phyloP scores from a whole-genome alignment of 1,140 invertebrate species.

The Rhysida immarginata region DNA sequence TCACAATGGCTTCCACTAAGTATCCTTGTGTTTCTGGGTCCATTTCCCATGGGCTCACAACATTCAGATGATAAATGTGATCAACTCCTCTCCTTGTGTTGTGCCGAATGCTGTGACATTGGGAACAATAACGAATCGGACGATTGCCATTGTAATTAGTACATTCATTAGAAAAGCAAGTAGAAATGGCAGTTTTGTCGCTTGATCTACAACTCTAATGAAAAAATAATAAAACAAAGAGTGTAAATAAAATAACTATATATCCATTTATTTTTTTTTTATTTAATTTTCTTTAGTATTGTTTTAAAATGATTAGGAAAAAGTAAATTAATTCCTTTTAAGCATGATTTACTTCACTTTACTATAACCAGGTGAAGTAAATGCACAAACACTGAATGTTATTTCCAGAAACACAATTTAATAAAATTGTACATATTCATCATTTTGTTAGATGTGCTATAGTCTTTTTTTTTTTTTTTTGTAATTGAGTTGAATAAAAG shows the following conservation, averaged over 20 bases:
- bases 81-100: conserved; percentile 66
- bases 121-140: conserved; percentile 83
- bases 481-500: too few species aligned
- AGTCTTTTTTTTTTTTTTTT: too few species aligned
- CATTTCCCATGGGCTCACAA: conserved; percentile 73
- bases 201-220: conserved; percentile 73
- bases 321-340: too few species aligned
- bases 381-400: too few species aligned
- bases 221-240: conserved; percentile 6
- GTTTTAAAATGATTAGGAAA: too few species aligned
- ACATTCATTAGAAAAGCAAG: conserved; percentile 94
- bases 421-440: too few species aligned
- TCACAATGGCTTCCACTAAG: conserved; percentile 91
- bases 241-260: conserved; percentile 2
- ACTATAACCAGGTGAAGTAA: too few species aligned
- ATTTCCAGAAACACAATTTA: too few species aligned
- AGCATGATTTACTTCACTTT: too few species aligned
- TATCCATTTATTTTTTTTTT: too few species aligned
- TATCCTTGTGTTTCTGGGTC: conserved; percentile 80
- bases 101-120: conserved; percentile 77
- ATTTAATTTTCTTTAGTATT: too few species aligned
- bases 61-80: conserved; percentile 74
- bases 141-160: conserved; percentile 88
- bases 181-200: conserved; percentile 85
- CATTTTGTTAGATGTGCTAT: too few species aligned